Evolutionary conservation across 2,113 vertebrate species (phyloP).

Genomic region (Cebidichthys violaceus): DNA sequence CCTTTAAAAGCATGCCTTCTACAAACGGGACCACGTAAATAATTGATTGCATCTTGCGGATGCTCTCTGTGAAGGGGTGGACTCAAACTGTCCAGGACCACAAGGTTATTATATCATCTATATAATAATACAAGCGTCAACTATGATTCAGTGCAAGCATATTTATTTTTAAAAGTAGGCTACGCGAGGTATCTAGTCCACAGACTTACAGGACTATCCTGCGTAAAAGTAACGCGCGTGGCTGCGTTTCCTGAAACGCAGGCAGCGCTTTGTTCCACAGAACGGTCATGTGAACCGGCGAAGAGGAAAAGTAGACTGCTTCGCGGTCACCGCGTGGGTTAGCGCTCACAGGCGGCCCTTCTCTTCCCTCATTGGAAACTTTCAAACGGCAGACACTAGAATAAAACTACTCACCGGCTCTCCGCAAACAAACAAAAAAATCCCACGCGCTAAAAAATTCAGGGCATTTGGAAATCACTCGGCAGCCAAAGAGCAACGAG

Average conservation of each 20-base stretch:
- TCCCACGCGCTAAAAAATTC: constrained; percentile 12
- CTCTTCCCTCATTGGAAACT: constrained; percentile 33
- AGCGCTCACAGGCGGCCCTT: rapidly evolving
- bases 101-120: constrained; percentile 46
- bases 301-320: constrained; percentile 4
- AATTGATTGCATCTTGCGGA: constrained; percentile 72
- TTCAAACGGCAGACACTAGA: not conserved
- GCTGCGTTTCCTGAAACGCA: constrained; percentile 53
- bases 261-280: constrained; percentile 65
- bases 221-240: constrained; percentile 30
- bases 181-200: not conserved
- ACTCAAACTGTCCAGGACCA: constrained; percentile 26
- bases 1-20: constrained; percentile 42
- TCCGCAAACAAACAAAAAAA: not conserved
- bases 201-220: not conserved
- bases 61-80: constrained; percentile 47
- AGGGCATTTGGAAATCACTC: constrained; percentile 39
- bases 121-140: not conserved
- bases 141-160: not conserved
- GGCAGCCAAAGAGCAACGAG: constrained; percentile 20
- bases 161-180: not conserved
- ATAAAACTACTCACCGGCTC: constrained; percentile 68
- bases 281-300: constrained; percentile 18
- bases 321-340: not conserved
- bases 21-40: constrained; percentile 68